Conservation (phyloP, 2,113 vertebrate genomes). For the Martes martes region DNA sequence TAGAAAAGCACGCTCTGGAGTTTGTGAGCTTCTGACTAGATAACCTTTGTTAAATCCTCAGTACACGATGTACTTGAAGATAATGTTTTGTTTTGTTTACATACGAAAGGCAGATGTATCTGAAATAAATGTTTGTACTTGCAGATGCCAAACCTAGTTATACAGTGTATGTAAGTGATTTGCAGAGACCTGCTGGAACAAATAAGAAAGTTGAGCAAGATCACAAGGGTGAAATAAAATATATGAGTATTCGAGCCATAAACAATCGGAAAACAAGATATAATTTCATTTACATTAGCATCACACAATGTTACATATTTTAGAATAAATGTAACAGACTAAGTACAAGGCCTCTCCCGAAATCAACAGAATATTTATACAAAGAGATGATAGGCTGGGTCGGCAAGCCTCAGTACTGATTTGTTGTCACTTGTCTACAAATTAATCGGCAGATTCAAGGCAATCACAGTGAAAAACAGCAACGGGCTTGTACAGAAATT, state of each 20-base stretch:
- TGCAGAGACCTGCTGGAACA: background rate
- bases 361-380: background rate
- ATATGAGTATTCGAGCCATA: background rate
- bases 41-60: no score
- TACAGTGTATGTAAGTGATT: background rate
- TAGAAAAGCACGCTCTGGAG: background rate
- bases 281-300: background rate
- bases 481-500: background rate
- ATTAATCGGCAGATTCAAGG: background rate
- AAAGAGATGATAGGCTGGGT: rapidly evolving
- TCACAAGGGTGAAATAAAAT: background rate
- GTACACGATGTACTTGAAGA: background rate
- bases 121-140: background rate
- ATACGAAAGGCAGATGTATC: background rate
- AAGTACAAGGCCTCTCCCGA: background rate
- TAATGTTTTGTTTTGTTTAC: no score
- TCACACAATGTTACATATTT: background rate
- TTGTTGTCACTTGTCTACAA: background rate
- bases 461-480: background rate
- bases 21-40: no score
- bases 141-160: background rate
- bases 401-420: background rate
- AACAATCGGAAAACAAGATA: background rate
- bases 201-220: background rate
- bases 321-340: background rate